phyloP scores from a whole-genome alignment of 1,140 invertebrate species.

The Drosophila triauraria region DNA sequence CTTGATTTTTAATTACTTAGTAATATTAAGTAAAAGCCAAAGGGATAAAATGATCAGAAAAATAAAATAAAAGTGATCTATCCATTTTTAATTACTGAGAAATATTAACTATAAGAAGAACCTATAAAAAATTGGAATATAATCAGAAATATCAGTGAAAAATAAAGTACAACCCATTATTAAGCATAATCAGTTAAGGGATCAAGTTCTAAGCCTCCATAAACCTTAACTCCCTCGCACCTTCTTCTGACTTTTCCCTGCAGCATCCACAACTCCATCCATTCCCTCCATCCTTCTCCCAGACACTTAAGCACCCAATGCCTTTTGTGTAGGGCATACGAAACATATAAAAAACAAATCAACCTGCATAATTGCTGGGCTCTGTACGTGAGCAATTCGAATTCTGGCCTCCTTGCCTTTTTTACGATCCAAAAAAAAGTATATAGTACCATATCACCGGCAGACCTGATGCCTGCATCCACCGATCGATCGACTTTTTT shows the following conservation, averaged over 20 bases:
- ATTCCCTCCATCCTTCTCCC: neutral
- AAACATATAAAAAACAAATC: slow-evolving; percentile 60
- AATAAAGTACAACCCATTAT: neutral
- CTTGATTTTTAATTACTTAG: neutral
- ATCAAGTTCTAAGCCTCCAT: too few species aligned
- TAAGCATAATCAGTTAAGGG: neutral
- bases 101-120: too few species aligned
- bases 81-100: too few species aligned
- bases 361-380: slow-evolving; percentile 62
- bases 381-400: slow-evolving; percentile 65
- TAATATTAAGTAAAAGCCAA: too few species aligned
- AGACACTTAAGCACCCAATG: neutral
- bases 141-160: too few species aligned
- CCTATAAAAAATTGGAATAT: too few species aligned
- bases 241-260: neutral
- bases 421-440: slow-evolving; percentile 37
- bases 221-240: neutral
- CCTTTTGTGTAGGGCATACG: slow-evolving; percentile 19
- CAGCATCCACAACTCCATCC: neutral
- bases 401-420: slow-evolving; percentile 42
- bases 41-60: neutral
- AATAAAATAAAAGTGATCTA: too few species aligned
- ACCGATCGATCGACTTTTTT: slow-evolving; percentile 34
- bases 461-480: neutral
- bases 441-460: slow-evolving; percentile 25